Evolutionary conservation across 2,797 vertebrate genomes (phyloP).

Genomic region (Rhinophrynus dorsalis): DNA sequence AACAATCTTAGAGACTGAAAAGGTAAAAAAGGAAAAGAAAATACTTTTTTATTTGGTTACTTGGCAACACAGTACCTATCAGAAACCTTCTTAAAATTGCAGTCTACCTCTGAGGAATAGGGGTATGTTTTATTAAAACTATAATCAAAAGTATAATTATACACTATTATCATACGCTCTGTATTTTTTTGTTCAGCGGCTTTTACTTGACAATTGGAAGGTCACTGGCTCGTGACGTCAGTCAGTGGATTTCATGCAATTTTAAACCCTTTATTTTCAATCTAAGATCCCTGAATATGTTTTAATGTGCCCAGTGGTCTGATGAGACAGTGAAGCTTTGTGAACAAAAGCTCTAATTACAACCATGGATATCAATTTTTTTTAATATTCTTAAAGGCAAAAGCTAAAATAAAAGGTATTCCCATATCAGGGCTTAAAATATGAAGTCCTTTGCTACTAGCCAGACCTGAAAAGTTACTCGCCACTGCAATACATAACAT

Average conservation of each 20-base stretch:
- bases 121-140: conserved; percentile 12
- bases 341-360: neutral
- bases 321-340: neutral
- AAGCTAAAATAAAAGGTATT: too few species aligned
- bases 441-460: too few species aligned
- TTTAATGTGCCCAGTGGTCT: neutral
- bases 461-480: too few species aligned
- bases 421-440: too few species aligned
- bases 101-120: neutral
- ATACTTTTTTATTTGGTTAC: conserved; percentile 10
- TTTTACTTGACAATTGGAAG: conserved; percentile 9
- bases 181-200: conserved; percentile 4
- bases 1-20: too few species aligned
- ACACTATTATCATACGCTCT: conserved; percentile 11
- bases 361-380: too few species aligned
- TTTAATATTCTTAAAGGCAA: too few species aligned
- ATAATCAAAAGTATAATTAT: conserved; percentile 36
- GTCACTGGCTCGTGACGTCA: conserved; percentile 19
- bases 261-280: neutral
- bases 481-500: too few species aligned
- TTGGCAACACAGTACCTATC: conserved; percentile 10
- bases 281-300: neutral
- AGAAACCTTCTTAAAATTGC: conserved; percentile 9
- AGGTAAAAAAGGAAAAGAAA: neutral
- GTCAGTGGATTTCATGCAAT: neutral